Evolutionary conservation across 2,888 invertebrate species (phyloP).

Genomic region (Mimachlamys varia): DNA sequence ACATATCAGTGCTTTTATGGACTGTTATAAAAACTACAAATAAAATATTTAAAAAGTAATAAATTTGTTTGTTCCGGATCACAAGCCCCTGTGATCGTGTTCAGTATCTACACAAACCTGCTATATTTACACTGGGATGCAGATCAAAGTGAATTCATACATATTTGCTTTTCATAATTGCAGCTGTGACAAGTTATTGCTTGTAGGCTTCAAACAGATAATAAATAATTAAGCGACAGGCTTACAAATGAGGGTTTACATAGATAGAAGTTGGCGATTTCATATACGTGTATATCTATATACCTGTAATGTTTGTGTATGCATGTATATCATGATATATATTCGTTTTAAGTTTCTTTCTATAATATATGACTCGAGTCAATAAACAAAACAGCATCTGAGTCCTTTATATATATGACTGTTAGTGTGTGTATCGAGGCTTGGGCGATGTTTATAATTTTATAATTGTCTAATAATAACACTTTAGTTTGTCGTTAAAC

Average conservation of each 20-base stretch:
- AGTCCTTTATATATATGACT: not conserved
- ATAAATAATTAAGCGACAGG: not conserved
- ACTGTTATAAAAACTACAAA: too few relatives aligned
- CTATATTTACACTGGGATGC: not conserved
- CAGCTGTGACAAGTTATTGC: not conserved
- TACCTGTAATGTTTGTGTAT: too few relatives aligned
- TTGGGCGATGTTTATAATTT: not conserved
- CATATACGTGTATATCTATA: too few relatives aligned
- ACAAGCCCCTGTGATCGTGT: too few relatives aligned
- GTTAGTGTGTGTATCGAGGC: not conserved
- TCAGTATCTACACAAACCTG: too few relatives aligned
- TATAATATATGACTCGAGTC: too few relatives aligned
- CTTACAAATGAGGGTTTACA: not conserved
- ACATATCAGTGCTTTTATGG: too few relatives aligned
- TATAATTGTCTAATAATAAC: conserved; percentile 21
- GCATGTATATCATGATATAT: too few relatives aligned
- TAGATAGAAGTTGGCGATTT: not conserved
- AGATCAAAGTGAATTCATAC: conserved; percentile 36
- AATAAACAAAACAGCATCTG: too few relatives aligned
- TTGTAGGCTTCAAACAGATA: not conserved
- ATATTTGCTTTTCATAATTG: not conserved
- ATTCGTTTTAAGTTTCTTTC: too few relatives aligned
- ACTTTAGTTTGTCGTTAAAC: not conserved
- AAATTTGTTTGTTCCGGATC: too few relatives aligned
- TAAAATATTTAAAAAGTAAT: too few relatives aligned